Conservation (phyloP, 1,140 invertebrate genomes). For the Cotesia vestalis region DNA sequence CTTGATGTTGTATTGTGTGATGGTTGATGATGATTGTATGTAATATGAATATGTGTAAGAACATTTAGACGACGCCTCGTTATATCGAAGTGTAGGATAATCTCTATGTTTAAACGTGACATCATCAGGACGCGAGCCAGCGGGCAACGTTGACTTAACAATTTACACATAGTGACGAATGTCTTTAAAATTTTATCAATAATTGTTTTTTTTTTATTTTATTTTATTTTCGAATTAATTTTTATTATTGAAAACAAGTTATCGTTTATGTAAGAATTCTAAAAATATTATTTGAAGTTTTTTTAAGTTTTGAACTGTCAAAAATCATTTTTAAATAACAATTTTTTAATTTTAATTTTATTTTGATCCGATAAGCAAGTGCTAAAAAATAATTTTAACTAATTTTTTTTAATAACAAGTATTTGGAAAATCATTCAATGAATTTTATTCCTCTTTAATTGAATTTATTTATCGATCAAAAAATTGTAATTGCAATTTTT, state of each 20-base stretch:
- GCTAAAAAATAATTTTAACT: no score
- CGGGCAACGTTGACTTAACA: slow-evolving; percentile 21
- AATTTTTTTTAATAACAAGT: no score
- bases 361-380: no score
- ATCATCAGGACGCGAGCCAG: slow-evolving; percentile 49
- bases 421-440: no score
- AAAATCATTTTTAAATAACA: no score
- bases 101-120: slow-evolving; percentile 59
- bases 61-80: slow-evolving; percentile 23
- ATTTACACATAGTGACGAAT: slow-evolving; percentile 1
- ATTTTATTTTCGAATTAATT: background rate
- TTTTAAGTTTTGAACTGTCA: no score
- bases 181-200: slow-evolving; percentile 17
- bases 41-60: background rate
- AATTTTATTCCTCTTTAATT: no score
- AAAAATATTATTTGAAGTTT: no score
- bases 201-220: background rate
- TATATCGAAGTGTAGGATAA: slow-evolving; percentile 44
- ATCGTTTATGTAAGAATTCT: no score
- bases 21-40: background rate
- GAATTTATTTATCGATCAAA: no score
- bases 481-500: no score
- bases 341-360: no score
- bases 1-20: background rate
- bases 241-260: background rate